Percentiles rank a stretch among this genome's conserved stretches.
These are phyloP conservation scores for Istiophorus platypterus DNA, from an alignment of 2,113 vertebrate genomes.

Conservation along the genomic window DNA sequence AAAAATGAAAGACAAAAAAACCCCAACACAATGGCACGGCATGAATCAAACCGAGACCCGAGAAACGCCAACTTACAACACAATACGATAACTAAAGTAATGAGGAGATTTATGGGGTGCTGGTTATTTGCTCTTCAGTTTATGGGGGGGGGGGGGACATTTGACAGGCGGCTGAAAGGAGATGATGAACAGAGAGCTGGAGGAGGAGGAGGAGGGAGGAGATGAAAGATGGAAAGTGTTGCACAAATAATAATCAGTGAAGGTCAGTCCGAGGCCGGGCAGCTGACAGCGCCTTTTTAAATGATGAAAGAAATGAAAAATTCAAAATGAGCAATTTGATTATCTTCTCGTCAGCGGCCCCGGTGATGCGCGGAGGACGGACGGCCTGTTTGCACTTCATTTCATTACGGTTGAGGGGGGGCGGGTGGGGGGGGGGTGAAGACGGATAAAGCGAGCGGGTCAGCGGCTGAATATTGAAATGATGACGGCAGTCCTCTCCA, in stretches of 20 bases:
- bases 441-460: constrained; percentile 24
- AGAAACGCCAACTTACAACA: constrained; percentile 2
- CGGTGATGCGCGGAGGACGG: constrained; percentile 50
- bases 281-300: constrained; percentile 62
- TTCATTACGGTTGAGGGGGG: constrained; percentile 31
- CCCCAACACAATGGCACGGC: too few relatives aligned
- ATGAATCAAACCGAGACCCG: background rate
- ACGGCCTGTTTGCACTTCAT: constrained; percentile 43
- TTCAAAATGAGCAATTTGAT: constrained; percentile 65
- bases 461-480: constrained; percentile 40
- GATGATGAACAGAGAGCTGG: constrained; percentile 16
- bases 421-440: background rate
- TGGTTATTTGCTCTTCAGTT: constrained; percentile 47
- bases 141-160: constrained; percentile 8
- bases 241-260: constrained; percentile 48
- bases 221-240: constrained; percentile 34
- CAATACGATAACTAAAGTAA: constrained; percentile 10
- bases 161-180: constrained; percentile 35
- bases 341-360: constrained; percentile 37
- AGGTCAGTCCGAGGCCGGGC: constrained; percentile 56
- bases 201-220: constrained; percentile 31
- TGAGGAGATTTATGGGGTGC: constrained; percentile 32
- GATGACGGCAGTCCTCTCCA: constrained; percentile 31
- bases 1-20: too few relatives aligned
- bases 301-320: constrained; percentile 67